A percentile compares a stretch with the other conserved stretches of the same genome.
Conservation (phyloP, 92 coral and sea anemone species). For the Metridium senile region DNA sequence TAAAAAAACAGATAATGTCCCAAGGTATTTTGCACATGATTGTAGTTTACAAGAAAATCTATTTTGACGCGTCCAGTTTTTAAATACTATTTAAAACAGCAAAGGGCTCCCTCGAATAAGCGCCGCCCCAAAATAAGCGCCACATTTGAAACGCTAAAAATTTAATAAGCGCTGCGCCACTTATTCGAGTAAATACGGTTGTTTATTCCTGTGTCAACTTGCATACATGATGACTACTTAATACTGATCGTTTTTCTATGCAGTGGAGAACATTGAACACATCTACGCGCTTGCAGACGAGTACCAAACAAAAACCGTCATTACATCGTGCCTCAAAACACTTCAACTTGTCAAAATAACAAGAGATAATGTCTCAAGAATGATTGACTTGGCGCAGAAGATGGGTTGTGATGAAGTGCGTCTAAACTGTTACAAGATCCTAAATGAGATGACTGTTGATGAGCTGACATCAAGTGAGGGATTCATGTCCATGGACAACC, state of each 20-base stretch:
- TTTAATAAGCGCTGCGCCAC: too few species aligned
- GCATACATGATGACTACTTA: too few species aligned
- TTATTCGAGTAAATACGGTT: too few species aligned
- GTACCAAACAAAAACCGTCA: slow-evolving; percentile 3
- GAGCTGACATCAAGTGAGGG: neutral
- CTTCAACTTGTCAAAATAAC: neutral
- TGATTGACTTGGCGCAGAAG: neutral
- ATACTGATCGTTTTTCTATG: neutral
- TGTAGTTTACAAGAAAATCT: too few species aligned
- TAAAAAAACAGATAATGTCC: too few species aligned
- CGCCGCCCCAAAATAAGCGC: too few species aligned
- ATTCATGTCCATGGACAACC: neutral
- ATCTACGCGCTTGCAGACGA: slow-evolving; percentile 23
- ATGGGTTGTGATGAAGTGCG: neutral
- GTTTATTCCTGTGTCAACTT: neutral
- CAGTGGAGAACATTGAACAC: slow-evolving; percentile 13
- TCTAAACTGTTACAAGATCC: neutral
- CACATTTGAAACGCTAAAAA: too few species aligned
- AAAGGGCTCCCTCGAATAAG: too few species aligned
- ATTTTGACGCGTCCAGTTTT: too few species aligned
- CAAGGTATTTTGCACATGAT: too few species aligned
- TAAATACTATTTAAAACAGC: too few species aligned
- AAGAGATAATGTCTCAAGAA: neutral
- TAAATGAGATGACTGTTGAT: neutral
- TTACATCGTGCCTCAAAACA: neutral